Base-by-base conservation (phyloP, 2,888 invertebrate genomes). In the Prostheceraeus crozeri region DNA sequence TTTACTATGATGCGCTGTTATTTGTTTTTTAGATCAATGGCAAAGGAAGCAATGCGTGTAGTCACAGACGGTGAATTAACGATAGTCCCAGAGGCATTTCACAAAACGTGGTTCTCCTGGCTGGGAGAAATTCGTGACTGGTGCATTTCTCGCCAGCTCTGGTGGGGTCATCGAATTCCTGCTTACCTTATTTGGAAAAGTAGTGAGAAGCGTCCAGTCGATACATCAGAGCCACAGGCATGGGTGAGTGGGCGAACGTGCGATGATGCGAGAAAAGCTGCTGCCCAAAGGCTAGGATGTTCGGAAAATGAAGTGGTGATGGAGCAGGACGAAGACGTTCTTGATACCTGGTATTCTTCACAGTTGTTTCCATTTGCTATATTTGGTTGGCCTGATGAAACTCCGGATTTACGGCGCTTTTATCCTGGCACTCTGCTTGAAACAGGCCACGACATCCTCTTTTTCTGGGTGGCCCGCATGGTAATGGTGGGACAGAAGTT, bases 391-490 rank as follows among this genome's bases (percentile, higher is more conserved):
- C 96, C 96, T 0, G 85, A 93, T 35, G 58, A 77, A 69, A 77
- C 82, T 1, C 74, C 78, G 36, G 84, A 84, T 59, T 72, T 90
- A 65, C 74, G 84, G 75, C 83, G 83, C 0, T 90, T 89, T 78
- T 99, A 91, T 79, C 98, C 98, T 0, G 86, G 89, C 0, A 83
- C 85, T 0, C 75, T 98, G 45, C 79, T 98, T 67, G 98, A 98
- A 79, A 96, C 94, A 0, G 94, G 98, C 0, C 90, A 96, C 73
- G 98, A 82, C 67, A 98, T 98, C 70, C 76, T 99, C 48, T 98
- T 98, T 82, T 98, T 99, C 80, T 99, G 98, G 98, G 98, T 98
- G 2, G 96, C 96, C 0, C 82, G 94, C 63, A 99, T 99, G 98
- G 96, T 96, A 1, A 96, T 98, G 83, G 83, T 98, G 69, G 90